phyloP scores from a whole-genome alignment of 2,797 vertebrate genomes.

The Orientallactaga sibirica region DNA sequence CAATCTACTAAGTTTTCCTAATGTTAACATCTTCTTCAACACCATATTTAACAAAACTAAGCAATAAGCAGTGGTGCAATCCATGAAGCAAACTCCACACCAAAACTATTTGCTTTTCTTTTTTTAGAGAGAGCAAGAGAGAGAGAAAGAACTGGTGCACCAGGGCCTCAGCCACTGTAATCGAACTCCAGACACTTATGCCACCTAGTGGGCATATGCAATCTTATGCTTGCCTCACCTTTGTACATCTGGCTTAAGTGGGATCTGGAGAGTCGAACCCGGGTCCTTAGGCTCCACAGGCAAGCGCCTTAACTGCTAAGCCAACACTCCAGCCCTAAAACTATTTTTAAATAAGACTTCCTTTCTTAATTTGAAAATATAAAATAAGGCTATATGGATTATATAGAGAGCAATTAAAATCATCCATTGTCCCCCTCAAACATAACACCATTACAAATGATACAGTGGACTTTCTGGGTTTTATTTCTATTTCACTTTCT shows the following conservation, averaged over 20 bases:
- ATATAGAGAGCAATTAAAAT: constrained; percentile 27
- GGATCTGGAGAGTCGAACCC: too few relatives aligned
- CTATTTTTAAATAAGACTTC: constrained; percentile 35
- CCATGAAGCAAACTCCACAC: neutral
- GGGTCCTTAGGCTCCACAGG: too few relatives aligned
- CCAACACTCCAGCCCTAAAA: neutral
- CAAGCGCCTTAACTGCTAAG: too few relatives aligned
- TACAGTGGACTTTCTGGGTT: neutral
- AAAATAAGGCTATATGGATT: constrained; percentile 20
- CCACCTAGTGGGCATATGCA: too few relatives aligned
- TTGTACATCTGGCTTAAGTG: too few relatives aligned
- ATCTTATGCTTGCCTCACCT: too few relatives aligned
- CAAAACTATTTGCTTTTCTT: neutral
- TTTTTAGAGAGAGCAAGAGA: neutral
- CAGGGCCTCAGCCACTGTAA: too few relatives aligned
- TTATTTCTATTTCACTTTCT: neutral
- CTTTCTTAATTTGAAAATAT: constrained; percentile 23
- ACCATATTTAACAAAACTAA: constrained; percentile 48
- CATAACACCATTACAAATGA: neutral
- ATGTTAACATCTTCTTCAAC: neutral
- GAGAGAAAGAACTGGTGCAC: neutral
- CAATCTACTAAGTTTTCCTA: neutral
- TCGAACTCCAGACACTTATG: too few relatives aligned
- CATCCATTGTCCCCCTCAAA: neutral
- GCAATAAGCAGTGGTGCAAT: neutral